Evolutionary conservation across 2,113 vertebrate genomes (phyloP).

Genomic region (Gopherus flavomarginatus): DNA sequence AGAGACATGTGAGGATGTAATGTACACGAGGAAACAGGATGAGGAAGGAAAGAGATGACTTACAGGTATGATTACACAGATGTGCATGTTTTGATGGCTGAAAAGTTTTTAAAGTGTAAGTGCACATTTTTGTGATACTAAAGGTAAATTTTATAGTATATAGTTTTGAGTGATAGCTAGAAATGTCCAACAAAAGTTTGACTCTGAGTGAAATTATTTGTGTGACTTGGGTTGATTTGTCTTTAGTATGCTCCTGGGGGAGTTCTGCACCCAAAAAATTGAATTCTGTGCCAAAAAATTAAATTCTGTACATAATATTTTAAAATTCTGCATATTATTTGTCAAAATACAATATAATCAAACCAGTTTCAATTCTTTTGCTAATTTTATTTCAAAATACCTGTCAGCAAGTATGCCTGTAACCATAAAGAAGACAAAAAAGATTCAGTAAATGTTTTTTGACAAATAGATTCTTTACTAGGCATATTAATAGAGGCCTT

Average conservation of each 20-base stretch:
- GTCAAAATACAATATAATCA: too few species aligned
- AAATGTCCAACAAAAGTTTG: not conserved
- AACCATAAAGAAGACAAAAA: too few species aligned
- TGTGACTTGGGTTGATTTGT: not conserved
- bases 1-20: not conserved
- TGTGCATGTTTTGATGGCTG: not conserved
- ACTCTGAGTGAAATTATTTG: not conserved
- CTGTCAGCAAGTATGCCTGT: too few species aligned
- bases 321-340: too few species aligned
- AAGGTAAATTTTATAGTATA: not conserved
- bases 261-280: too few species aligned
- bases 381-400: too few species aligned
- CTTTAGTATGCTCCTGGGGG: not conserved
- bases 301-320: too few species aligned
- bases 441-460: too few species aligned
- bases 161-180: accelerated
- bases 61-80: accelerated
- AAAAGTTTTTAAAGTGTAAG: not conserved
- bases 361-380: too few species aligned
- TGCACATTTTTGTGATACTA: not conserved
- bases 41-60: not conserved
- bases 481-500: too few species aligned
- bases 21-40: not conserved
- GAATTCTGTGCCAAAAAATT: too few species aligned
- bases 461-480: too few species aligned